Percentiles rank a stretch among this genome's conserved stretches.
phyloP scores from a whole-genome alignment of 2,888 invertebrate species.

The Lycocerus yunnanus region DNA sequence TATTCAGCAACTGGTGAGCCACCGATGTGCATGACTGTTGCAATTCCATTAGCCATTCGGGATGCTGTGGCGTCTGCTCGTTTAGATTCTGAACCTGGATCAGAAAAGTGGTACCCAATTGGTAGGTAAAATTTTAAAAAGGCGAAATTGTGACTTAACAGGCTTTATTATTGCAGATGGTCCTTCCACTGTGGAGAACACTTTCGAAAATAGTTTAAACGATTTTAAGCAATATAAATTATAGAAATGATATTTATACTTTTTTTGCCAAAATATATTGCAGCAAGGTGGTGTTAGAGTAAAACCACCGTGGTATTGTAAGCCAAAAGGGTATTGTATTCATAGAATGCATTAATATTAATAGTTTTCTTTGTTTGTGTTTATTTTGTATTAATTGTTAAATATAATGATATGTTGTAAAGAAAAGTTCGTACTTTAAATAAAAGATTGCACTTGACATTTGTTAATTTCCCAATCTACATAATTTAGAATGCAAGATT shows the following conservation, averaged over 20 bases:
- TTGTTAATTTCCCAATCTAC: too few species aligned
- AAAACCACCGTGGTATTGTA: neutral
- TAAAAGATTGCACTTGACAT: too few species aligned
- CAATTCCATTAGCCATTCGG: neutral
- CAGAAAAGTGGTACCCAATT: neutral
- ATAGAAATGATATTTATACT: neutral
- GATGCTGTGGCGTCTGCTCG: neutral
- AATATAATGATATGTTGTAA: too few species aligned
- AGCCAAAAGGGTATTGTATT: neutral
- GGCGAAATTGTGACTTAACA: neutral
- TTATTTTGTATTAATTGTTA: too few species aligned
- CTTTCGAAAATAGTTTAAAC: neutral
- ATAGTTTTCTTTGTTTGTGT: too few species aligned
- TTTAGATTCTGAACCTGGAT: neutral
- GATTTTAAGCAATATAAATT: neutral
- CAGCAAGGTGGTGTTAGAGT: neutral
- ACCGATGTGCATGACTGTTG: neutral
- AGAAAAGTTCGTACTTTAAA: too few species aligned
- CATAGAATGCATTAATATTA: too few species aligned
- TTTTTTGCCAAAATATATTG: neutral
- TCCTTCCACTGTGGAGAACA: neutral
- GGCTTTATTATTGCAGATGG: neutral
- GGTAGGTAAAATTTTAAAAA: neutral
- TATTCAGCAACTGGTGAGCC: neutral
- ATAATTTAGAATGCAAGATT: constrained; percentile 12